phyloP scores from a whole-genome alignment of 2,113 vertebrate species.

The Caranx ignobilis region DNA sequence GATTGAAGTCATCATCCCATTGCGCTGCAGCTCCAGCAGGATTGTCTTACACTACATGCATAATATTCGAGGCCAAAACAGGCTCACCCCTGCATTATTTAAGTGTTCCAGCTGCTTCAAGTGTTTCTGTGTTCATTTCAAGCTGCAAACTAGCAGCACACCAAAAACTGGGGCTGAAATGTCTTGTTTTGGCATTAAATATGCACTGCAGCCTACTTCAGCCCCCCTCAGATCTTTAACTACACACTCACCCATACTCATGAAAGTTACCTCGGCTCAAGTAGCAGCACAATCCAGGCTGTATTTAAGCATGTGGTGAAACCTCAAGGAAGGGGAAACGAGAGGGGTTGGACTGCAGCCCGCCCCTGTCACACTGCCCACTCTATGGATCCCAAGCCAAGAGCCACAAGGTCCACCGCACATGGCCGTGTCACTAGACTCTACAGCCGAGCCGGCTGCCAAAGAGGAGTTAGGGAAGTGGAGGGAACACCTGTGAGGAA shows the following conservation, averaged over 20 bases:
- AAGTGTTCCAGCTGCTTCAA: conserved; percentile 49
- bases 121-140: conserved; percentile 47
- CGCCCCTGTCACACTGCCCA: conserved; percentile 12
- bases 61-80: background rate
- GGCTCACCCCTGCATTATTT: conserved; percentile 44
- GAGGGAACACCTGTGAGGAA: conserved; percentile 43
- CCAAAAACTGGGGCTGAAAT: conserved; percentile 30
- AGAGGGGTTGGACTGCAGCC: conserved; percentile 26
- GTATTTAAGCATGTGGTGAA: conserved; percentile 32
- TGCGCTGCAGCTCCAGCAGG: background rate
- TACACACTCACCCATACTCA: conserved; percentile 19
- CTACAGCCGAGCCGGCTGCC: background rate
- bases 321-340: conserved; percentile 34
- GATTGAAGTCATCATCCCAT: conserved; percentile 5
- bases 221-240: conserved; percentile 20
- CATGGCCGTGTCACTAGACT: background rate
- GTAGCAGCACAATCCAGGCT: conserved; percentile 5
- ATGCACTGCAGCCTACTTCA: conserved; percentile 64
- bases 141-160: conserved; percentile 12
- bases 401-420: conserved; percentile 6
- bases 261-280: conserved; percentile 37
- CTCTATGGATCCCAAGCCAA: background rate
- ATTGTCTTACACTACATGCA: background rate
- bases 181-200: conserved; percentile 60
- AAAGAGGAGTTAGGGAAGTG: background rate